Evolutionary conservation across 1,140 invertebrate species (phyloP), one percentile per base, ranked within the genome.

Genomic region (Coptotermes formosanus): DNA sequence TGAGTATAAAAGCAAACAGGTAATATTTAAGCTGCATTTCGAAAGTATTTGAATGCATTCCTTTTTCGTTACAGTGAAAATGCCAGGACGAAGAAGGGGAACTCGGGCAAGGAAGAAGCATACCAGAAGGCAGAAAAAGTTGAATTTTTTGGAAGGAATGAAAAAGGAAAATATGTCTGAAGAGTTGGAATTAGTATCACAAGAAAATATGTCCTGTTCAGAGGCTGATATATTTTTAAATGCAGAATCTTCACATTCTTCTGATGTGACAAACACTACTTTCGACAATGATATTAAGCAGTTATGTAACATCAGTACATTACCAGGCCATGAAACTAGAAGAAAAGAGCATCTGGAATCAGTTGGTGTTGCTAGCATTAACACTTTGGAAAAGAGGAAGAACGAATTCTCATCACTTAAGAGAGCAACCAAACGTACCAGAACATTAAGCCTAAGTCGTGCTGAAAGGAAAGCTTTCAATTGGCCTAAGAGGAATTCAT

Each of bases 401-500:
- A 48, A 52, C 12, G 83, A 84, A 23, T 84, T 84, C 16, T 84
- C 45, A 21, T 30, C 83, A 30, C 48, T 52, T 19, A 84, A 45
- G 7, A 55, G 83, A 52, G 19, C 43, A 52, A 30, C 8, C 12
- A 84, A 84, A 84, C 83, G 83, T 19, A 52, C 30, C 11, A 45
- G 83, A 52, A 32, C 64, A 30, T 75, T 2, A n/a, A 75, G 25
- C n/a, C 25, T 75, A 0, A 16, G n/a, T 30, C 64, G 8, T 30
- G 8, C 48, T 52, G 44, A 21, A 48, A 84, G 11, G 52, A 48
- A 45, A 30, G 83, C 30, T n/a, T 12, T 45, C 12, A 84, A 52
- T 12, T 84, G 83, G 83, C 83, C 83, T n/a, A 30, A 52, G 3
- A 84, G 45, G 83, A 84, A 52, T 52, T 32, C n/a, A n/a, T 32